Evolutionary conservation across 2,113 vertebrate species (phyloP).

Genomic region (Emydura subglobosa): DNA sequence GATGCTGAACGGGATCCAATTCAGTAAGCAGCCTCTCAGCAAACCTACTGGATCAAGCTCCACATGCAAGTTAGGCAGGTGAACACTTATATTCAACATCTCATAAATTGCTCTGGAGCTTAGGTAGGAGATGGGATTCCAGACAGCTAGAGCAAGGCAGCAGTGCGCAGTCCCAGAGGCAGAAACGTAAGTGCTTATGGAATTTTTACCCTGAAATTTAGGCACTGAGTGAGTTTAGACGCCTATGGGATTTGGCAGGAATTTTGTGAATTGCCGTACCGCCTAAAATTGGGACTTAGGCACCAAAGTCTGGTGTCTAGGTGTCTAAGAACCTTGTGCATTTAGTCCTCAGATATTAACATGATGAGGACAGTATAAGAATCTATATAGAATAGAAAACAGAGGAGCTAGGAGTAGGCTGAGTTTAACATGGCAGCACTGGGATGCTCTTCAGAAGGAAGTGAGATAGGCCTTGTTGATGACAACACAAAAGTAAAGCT

Average conservation of each 20-base stretch:
- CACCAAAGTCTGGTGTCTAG: neutral
- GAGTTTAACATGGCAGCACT: rapidly evolving
- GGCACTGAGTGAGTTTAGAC: too few relatives aligned
- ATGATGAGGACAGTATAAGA: neutral
- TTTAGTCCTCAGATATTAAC: neutral
- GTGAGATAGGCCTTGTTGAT: rapidly evolving
- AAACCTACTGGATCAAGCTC: neutral
- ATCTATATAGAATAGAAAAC: rapidly evolving
- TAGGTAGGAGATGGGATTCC: neutral
- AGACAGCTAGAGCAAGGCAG: neutral
- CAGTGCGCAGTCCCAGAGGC: neutral
- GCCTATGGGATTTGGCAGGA: neutral
- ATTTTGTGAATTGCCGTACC: neutral
- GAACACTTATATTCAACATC: neutral
- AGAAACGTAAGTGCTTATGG: neutral
- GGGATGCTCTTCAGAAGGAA: neutral
- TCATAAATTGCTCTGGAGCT: neutral
- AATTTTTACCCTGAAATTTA: neutral
- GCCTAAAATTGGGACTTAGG: neutral
- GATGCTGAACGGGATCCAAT: neutral
- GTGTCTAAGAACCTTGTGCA: neutral
- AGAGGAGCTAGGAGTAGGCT: neutral
- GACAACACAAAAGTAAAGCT: rapidly evolving
- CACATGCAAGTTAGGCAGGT: neutral
- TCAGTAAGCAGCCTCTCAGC: too few relatives aligned